phyloP scores from a whole-genome alignment of 2,888 invertebrate genomes.

The Drosophila mulleri region DNA sequence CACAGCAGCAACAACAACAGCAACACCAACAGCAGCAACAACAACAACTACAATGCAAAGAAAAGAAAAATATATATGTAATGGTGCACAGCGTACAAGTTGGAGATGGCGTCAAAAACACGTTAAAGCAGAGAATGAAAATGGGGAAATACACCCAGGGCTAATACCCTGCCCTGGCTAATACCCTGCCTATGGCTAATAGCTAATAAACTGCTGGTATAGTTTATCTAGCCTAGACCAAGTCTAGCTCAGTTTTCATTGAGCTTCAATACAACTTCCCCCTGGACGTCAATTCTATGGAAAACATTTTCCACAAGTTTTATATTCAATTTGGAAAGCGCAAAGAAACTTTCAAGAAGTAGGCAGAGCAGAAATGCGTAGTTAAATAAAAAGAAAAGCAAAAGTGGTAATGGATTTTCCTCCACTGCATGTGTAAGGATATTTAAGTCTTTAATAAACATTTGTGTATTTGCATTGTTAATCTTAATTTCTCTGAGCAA shows the following conservation, averaged over 20 bases:
- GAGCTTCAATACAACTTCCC: background rate
- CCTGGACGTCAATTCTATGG: no score
- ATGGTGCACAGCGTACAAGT: slow-evolving; percentile 42
- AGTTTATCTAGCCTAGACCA: background rate
- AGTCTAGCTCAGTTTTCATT: background rate
- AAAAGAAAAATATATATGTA: slow-evolving; percentile 39
- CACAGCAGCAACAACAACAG: slow-evolving; percentile 4
- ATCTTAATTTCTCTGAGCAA: no score
- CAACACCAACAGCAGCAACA: background rate
- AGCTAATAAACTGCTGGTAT: background rate
- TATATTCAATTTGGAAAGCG: no score
- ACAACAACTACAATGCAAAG: slow-evolving; percentile 24
- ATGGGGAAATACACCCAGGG: background rate
- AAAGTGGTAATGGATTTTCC: no score
- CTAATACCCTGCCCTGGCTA: background rate
- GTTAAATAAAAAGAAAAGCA: no score
- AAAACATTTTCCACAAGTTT: no score
- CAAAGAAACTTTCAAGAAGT: no score
- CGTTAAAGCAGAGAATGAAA: slow-evolving; percentile 23
- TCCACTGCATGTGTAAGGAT: no score
- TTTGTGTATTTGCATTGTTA: no score
- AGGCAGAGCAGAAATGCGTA: no score
- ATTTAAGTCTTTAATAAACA: no score
- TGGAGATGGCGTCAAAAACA: slow-evolving; percentile 48
- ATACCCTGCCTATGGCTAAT: background rate